These are phyloP conservation scores for Polyommatus icarus DNA, from an alignment of 2,888 invertebrate species.

Conservation along the genomic window DNA sequence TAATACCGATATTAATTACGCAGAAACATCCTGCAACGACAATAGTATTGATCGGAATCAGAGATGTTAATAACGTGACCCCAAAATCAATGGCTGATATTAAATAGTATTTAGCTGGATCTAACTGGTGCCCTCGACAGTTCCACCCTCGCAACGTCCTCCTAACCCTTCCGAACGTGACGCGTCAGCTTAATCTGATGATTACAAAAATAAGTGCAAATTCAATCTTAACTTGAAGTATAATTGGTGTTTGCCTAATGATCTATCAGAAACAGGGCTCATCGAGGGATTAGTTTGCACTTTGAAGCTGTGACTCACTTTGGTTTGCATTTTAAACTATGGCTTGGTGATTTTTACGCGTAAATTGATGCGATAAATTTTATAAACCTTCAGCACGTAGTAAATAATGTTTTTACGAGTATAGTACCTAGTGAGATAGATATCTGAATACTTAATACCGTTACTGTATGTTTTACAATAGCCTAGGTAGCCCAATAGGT, in stretches of 20 bases:
- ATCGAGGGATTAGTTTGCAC: neutral
- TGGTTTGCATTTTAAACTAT: neutral
- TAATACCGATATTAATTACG: neutral
- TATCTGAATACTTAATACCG: too few relatives aligned
- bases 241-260: conserved; percentile 21
- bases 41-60: neutral
- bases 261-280: conserved; percentile 15
- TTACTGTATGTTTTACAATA: neutral
- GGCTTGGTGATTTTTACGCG: neutral
- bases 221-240: conserved; percentile 2
- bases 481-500: neutral
- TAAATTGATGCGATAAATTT: too few relatives aligned
- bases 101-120: conserved; percentile 7
- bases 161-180: conserved; percentile 18
- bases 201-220: conserved; percentile 24
- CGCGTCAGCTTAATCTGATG: conserved; percentile 9
- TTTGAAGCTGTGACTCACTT: neutral
- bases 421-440: too few relatives aligned
- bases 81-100: neutral
- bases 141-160: conserved; percentile 2
- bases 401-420: too few relatives aligned
- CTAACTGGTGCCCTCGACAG: conserved; percentile 1
- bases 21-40: neutral
- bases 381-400: too few relatives aligned
- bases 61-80: neutral